Conservation (phyloP, 1,140 invertebrate species). For the Drosophila ironensis region DNA sequence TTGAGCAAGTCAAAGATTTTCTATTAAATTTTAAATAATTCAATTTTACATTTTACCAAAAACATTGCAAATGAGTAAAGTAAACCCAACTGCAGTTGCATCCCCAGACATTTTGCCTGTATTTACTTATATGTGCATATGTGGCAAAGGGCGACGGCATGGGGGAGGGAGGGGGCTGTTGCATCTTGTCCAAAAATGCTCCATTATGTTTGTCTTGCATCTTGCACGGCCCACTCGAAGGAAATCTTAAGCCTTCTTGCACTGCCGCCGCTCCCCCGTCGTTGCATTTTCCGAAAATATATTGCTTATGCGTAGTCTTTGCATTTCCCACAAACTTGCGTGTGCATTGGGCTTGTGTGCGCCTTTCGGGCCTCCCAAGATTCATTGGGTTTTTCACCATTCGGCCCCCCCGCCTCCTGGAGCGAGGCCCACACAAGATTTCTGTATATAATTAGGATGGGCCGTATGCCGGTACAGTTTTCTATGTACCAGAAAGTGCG, state of each 20-base stretch:
- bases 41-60: constrained; percentile 79
- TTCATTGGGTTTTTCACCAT: constrained; percentile 69
- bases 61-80: constrained; percentile 78
- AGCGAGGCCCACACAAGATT: constrained; percentile 33
- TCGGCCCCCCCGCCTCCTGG: constrained; percentile 12
- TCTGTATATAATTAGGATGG: constrained; percentile 71
- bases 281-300: constrained; percentile 52
- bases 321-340: not conserved
- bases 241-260: constrained; percentile 73
- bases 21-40: constrained; percentile 80
- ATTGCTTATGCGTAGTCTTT: constrained; percentile 60
- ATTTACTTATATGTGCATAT: not conserved
- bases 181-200: constrained; percentile 77
- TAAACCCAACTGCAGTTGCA: constrained; percentile 57
- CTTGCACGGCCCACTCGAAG: constrained; percentile 60
- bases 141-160: not conserved
- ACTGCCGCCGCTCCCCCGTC: not conserved
- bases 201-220: constrained; percentile 75
- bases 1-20: constrained; percentile 77
- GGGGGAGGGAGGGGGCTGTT: constrained; percentile 35
- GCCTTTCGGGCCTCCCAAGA: not conserved
- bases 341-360: not conserved
- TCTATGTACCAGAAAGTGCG: constrained; percentile 62
- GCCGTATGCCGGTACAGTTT: constrained; percentile 64
- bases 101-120: constrained; percentile 29